Conservation (phyloP, 2,888 invertebrate genomes). For the Digitonthophagus gazella region DNA sequence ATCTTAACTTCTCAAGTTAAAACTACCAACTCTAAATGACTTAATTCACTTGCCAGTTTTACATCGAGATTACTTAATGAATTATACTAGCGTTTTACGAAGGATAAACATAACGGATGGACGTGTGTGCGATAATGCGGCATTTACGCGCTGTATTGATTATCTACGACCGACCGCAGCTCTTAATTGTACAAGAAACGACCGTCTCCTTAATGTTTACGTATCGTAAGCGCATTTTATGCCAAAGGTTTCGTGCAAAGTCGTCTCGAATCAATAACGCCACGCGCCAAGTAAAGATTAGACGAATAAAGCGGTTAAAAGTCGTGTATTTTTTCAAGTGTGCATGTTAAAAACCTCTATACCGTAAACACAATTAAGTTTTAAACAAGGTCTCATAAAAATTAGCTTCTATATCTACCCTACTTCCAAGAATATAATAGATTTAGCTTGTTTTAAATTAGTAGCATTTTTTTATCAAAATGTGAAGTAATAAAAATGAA, state of each 20-base stretch:
- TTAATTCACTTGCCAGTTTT: background rate
- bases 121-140: background rate
- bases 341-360: background rate
- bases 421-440: no score
- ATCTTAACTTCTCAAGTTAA: background rate
- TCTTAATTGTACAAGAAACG: background rate
- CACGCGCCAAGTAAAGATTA: no score
- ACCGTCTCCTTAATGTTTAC: background rate
- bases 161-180: background rate
- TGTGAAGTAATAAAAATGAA: no score
- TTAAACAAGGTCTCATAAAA: background rate
- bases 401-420: no score
- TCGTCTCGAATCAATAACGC: background rate
- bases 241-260: background rate
- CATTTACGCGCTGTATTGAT: background rate
- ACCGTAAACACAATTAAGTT: background rate
- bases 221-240: background rate
- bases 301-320: no score
- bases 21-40: background rate
- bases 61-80: no score
- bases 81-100: no score
- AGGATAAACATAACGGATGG: no score
- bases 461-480: no score
- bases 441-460: no score
- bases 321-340: background rate